phyloP scores from a whole-genome alignment of 1,140 invertebrate species.

The Chrysoperla carnea region DNA sequence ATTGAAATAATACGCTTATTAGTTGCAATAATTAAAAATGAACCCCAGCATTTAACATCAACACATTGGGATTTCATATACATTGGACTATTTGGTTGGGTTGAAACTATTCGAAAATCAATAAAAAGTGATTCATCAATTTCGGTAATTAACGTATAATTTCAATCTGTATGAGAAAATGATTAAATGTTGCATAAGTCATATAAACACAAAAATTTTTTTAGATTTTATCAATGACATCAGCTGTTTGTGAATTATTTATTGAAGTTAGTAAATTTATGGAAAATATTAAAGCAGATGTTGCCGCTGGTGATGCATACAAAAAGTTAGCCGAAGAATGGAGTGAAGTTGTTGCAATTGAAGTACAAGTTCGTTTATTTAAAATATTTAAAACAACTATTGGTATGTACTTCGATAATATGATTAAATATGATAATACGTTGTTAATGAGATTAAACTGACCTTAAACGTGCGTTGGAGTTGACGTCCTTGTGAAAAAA shows the following conservation, averaged over 20 bases:
- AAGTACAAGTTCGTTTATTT: conserved; percentile 17
- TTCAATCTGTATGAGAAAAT: too few relatives aligned
- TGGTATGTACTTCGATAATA: too few relatives aligned
- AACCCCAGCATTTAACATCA: conserved; percentile 22
- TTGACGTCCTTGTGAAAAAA: too few relatives aligned
- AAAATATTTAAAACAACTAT: conserved; percentile 1
- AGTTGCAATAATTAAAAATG: conserved; percentile 15
- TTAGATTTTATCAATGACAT: neutral
- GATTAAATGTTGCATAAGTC: too few relatives aligned
- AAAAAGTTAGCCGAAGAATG: conserved; percentile 20
- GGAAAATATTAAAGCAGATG: conserved; percentile 3
- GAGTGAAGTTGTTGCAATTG: conserved; percentile 16
- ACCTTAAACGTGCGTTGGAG: too few relatives aligned
- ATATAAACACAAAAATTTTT: too few relatives aligned
- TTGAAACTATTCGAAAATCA: conserved; percentile 17
- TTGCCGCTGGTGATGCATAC: neutral
- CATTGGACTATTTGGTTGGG: conserved; percentile 43
- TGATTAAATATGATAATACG: too few relatives aligned
- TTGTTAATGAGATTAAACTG: too few relatives aligned
- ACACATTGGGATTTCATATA: conserved; percentile 46
- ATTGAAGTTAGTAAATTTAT: conserved; percentile 9
- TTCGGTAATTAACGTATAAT: too few relatives aligned
- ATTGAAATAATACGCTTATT: conserved; percentile 23
- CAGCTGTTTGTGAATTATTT: conserved; percentile 7
- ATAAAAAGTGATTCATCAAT: neutral